Evolutionary conservation across 2,797 vertebrate genomes (phyloP).

Genomic region (Enteromius argenteus): DNA sequence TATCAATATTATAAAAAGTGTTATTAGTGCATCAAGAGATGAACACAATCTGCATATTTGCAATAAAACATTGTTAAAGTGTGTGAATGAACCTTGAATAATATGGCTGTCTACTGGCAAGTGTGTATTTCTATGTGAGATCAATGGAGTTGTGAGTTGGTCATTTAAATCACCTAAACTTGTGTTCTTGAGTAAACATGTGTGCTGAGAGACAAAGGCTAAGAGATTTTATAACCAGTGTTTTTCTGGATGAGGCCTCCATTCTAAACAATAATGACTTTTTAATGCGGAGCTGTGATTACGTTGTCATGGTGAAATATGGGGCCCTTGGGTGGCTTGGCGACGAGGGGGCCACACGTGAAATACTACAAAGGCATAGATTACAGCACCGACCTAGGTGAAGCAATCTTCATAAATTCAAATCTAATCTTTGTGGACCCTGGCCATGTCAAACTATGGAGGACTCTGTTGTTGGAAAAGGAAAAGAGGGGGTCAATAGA

Average conservation of each 20-base stretch:
- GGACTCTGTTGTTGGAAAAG: constrained; percentile 48
- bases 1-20: constrained; percentile 82
- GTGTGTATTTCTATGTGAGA: constrained; percentile 69
- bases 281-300: constrained; percentile 99
- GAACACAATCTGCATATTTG: constrained; percentile 3
- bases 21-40: background rate
- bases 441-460: constrained; percentile 80
- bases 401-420: constrained; percentile 99
- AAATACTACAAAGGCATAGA: constrained; percentile 88
- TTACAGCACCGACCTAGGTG: constrained; percentile 87
- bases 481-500: constrained; percentile 41
- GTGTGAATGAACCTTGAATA: background rate
- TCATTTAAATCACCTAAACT: constrained; percentile 88
- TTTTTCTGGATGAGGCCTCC: constrained; percentile 91
- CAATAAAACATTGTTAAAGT: background rate
- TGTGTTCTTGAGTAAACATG: constrained; percentile 92
- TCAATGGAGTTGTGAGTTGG: constrained; percentile 87
- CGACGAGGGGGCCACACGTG: constrained; percentile 89
- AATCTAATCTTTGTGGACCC: constrained; percentile 94
- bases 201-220: constrained; percentile 90
- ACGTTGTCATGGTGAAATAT: constrained; percentile 99
- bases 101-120: constrained; percentile 8
- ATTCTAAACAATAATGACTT: constrained; percentile 99
- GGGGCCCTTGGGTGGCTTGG: constrained; percentile 87
- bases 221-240: constrained; percentile 93